Conservation (phyloP, 2,797 vertebrate genomes). For the Tokudaia muenninki region DNA sequence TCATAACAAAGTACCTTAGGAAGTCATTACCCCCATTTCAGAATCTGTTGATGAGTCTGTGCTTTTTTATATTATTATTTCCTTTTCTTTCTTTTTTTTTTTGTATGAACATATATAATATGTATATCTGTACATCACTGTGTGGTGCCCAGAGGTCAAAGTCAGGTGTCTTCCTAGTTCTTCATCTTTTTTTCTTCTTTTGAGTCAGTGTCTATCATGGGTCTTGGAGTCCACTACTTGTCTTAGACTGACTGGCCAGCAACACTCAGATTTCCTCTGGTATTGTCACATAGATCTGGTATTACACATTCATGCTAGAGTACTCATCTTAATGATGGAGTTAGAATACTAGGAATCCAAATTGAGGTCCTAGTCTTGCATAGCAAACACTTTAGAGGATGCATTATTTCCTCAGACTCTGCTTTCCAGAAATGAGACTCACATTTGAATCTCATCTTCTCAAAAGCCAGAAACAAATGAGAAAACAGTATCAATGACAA, state of each 20-base stretch:
- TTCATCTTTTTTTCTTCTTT: not conserved
- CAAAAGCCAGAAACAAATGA: constrained; percentile 10
- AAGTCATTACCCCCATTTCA: not conserved
- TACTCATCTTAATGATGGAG: not conserved
- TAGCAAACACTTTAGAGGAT: not conserved
- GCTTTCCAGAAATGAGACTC: constrained; percentile 3
- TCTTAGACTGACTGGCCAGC: not conserved
- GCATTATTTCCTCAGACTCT: not conserved
- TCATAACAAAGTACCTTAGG: constrained; percentile 37
- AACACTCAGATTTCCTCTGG: not conserved
- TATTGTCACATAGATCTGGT: not conserved
- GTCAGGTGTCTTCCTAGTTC: not conserved
- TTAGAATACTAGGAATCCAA: not conserved
- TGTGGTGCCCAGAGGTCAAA: not conserved
- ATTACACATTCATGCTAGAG: not conserved
- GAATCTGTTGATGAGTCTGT: not conserved
- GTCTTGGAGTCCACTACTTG: not conserved
- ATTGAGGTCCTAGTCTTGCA: not conserved
- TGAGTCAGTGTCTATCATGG: not conserved
- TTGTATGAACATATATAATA: not conserved
- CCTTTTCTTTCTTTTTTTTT: not conserved
- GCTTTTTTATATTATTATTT: not conserved
- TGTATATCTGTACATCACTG: not conserved
- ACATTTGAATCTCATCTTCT: not conserved
- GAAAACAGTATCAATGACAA: not conserved